Conservation (phyloP, 2,113 vertebrate genomes). For the Oxyura jamaicensis region DNA sequence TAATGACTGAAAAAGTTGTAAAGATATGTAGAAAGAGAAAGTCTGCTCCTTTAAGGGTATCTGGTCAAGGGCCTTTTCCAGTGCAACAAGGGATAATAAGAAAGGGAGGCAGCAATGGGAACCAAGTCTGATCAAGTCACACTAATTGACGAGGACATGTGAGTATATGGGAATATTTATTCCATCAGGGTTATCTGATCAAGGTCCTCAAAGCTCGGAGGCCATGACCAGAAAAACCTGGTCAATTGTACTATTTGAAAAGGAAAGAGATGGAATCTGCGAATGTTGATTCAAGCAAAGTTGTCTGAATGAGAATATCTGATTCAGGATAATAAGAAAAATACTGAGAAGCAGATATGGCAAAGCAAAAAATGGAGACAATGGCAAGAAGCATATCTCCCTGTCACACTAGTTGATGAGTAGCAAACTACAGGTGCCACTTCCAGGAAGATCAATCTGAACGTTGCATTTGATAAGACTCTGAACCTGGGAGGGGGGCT, state of each 20-base stretch:
- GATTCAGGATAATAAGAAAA: not conserved
- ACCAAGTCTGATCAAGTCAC: not conserved
- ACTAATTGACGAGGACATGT: not conserved
- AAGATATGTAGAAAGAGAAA: not conserved
- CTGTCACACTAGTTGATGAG: not conserved
- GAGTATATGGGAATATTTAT: not conserved
- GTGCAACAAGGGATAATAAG: not conserved
- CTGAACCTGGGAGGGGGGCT: not conserved
- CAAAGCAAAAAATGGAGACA: not conserved
- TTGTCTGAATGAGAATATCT: not conserved
- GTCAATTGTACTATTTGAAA: not conserved
- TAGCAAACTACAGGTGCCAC: not conserved
- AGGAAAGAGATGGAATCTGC: not conserved
- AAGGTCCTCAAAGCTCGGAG: not conserved
- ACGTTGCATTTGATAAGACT: not conserved
- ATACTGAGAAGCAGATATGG: not conserved
- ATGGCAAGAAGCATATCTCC: not conserved
- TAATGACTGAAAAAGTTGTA: not conserved
- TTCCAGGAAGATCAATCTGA: not conserved
- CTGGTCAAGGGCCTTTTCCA: not conserved
- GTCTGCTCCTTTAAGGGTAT: not conserved
- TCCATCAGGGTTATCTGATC: not conserved
- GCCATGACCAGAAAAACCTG: not conserved
- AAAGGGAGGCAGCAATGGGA: not conserved
- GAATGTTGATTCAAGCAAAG: not conserved